A percentile compares a stretch with the other conserved stretches of the same genome.
These are phyloP conservation scores for Drosophila siamana DNA, from an alignment of 2,888 invertebrate genomes.

Conservation along the genomic window DNA sequence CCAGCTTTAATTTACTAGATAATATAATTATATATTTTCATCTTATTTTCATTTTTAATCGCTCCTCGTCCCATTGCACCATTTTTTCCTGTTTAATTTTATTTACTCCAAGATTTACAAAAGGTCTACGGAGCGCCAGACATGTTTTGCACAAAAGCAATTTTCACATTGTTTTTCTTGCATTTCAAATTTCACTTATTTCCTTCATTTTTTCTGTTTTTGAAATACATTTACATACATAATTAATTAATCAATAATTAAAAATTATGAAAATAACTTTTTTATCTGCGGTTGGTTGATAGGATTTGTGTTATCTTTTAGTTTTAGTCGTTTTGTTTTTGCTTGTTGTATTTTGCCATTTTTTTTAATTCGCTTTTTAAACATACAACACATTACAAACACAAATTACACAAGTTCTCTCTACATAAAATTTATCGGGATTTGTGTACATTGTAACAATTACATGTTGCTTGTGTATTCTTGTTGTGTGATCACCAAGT, in stretches of 20 bases:
- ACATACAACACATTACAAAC: slow-evolving; percentile 68
- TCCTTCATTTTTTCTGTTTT: slow-evolving; percentile 41
- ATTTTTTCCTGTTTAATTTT: neutral
- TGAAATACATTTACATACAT: slow-evolving; percentile 67
- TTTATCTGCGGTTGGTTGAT: slow-evolving; percentile 27
- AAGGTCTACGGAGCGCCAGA: slow-evolving; percentile 6
- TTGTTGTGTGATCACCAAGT: slow-evolving; percentile 17
- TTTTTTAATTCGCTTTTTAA: slow-evolving; percentile 34
- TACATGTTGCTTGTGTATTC: slow-evolving; percentile 22
- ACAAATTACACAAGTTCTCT: slow-evolving; percentile 61
- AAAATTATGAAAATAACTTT: slow-evolving; percentile 68
- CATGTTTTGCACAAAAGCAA: slow-evolving; percentile 39
- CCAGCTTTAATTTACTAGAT: slow-evolving; percentile 63
- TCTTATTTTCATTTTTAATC: slow-evolving; percentile 28
- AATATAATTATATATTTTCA: slow-evolving; percentile 46
- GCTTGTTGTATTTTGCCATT: slow-evolving; percentile 29
- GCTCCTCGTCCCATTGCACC: slow-evolving; percentile 13
- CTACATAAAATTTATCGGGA: slow-evolving; percentile 61
- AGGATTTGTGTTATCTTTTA: slow-evolving; percentile 18
- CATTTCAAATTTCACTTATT: slow-evolving; percentile 38
- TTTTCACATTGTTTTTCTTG: slow-evolving; percentile 44
- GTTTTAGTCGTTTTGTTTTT: slow-evolving; percentile 29
- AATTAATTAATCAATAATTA: slow-evolving; percentile 78
- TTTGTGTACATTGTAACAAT: slow-evolving; percentile 55
- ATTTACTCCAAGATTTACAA: slow-evolving; percentile 1